Conservation (phyloP, 30 jellyfish, hydroid and myxozoan genomes). For the Pseudorhiza aurosa region DNA sequence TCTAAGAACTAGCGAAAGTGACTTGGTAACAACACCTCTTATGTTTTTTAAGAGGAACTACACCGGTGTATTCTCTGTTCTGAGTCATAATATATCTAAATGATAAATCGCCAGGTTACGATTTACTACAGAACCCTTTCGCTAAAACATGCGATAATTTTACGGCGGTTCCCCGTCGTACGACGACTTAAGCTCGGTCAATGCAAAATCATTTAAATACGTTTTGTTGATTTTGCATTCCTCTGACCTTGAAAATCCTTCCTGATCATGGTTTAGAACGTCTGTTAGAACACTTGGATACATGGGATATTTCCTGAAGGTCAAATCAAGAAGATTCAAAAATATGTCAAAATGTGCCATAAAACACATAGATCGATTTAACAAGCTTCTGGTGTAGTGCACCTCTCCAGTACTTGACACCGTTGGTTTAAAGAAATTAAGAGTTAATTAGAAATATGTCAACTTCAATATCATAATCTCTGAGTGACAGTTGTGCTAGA, state of each 20-base stretch:
- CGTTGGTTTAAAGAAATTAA: conserved; percentile 1
- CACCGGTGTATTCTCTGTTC: no score
- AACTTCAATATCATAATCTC: background rate
- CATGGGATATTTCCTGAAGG: background rate
- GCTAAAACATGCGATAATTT: no score
- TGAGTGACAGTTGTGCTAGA: conserved; percentile 17
- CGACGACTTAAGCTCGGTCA: no score
- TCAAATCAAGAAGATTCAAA: background rate
- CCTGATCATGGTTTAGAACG: background rate
- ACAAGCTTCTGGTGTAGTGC: background rate
- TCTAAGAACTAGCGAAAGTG: no score
- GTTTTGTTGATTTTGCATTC: conserved; percentile 15
- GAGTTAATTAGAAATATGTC: conserved; percentile 5
- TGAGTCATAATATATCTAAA: no score
- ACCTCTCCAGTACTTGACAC: background rate
- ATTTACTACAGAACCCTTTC: no score
- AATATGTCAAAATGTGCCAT: background rate
- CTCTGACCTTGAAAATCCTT: background rate
- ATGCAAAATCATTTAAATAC: no score
- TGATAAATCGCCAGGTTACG: no score
- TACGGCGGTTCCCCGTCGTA: no score
- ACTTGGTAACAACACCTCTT: no score
- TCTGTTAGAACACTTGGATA: background rate
- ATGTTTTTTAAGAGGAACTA: no score
- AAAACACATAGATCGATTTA: conserved; percentile 7